phyloP scores from a whole-genome alignment of 2,888 invertebrate species.

The Hanleya hanleyi region DNA sequence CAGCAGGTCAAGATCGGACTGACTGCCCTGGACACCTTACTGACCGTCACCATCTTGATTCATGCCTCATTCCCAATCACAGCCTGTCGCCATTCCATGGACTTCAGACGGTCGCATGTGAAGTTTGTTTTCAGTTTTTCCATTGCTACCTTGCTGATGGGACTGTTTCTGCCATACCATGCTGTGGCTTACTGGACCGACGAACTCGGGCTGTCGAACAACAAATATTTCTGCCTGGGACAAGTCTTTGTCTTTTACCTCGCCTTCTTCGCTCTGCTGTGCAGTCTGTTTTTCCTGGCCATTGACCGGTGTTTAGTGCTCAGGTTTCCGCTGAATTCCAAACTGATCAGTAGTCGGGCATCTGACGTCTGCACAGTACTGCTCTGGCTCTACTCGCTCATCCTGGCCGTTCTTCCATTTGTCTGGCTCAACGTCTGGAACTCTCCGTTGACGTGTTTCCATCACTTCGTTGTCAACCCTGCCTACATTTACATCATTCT shows the following conservation, averaged over 20 bases:
- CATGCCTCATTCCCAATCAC: neutral
- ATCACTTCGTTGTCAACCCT: neutral
- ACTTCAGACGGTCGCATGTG: neutral
- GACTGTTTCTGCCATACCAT: constrained; percentile 1
- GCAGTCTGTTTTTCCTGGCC: constrained; percentile 3
- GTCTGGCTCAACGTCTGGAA: constrained; percentile 4
- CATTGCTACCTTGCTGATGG: neutral
- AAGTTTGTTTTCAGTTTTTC: neutral
- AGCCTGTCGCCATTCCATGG: neutral
- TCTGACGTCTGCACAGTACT: neutral
- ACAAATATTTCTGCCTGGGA: constrained; percentile 8
- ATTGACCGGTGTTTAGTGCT: neutral
- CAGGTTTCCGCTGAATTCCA: neutral
- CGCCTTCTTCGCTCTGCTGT: neutral
- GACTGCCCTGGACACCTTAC: neutral
- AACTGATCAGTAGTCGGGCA: neutral
- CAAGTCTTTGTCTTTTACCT: neutral
- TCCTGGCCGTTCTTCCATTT: neutral
- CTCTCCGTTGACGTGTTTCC: neutral
- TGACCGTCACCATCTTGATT: neutral
- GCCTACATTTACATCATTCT: neutral
- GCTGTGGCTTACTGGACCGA: neutral
- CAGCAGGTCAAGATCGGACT: neutral
- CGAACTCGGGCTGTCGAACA: neutral
- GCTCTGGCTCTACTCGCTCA: neutral